A percentile compares a stretch with the other conserved stretches of the same genome.
Evolutionary conservation across 2,797 vertebrate species (phyloP).

Genomic region (Macrochelys suwanniensis): DNA sequence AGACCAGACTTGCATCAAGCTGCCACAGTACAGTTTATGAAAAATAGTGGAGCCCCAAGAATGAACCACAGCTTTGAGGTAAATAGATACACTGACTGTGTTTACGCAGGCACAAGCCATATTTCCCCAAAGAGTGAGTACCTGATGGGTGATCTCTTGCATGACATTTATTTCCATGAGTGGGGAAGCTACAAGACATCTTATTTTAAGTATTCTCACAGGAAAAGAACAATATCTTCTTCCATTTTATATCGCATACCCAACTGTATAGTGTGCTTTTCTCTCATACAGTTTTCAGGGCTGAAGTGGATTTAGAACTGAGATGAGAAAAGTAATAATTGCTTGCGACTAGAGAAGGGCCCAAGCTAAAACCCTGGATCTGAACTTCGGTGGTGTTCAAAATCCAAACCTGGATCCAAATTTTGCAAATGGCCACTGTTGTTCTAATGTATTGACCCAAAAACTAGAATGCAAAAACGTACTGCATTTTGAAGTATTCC

Average conservation of each 20-base stretch:
- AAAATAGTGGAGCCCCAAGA: background rate
- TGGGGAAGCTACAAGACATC: background rate
- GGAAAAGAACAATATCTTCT: background rate
- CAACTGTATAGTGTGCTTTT: background rate
- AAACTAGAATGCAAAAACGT: background rate
- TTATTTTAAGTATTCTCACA: background rate
- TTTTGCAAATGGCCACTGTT: background rate
- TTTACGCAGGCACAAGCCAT: too few relatives aligned
- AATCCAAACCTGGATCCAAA: background rate
- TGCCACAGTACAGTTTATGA: background rate
- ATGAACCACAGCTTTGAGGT: background rate
- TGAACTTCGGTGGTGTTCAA: background rate
- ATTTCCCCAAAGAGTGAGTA: background rate
- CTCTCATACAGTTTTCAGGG: background rate
- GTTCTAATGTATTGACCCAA: background rate
- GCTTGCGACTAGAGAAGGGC: background rate
- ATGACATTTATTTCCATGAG: background rate
- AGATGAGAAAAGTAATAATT: background rate
- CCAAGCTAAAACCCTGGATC: background rate
- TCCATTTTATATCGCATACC: background rate
- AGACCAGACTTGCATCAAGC: background rate
- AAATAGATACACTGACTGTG: background rate
- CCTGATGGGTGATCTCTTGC: accelerated
- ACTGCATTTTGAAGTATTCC: background rate
- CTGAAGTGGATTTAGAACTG: background rate